phyloP scores from a whole-genome alignment of 2,888 invertebrate genomes.

The Mamestra brassicae region DNA sequence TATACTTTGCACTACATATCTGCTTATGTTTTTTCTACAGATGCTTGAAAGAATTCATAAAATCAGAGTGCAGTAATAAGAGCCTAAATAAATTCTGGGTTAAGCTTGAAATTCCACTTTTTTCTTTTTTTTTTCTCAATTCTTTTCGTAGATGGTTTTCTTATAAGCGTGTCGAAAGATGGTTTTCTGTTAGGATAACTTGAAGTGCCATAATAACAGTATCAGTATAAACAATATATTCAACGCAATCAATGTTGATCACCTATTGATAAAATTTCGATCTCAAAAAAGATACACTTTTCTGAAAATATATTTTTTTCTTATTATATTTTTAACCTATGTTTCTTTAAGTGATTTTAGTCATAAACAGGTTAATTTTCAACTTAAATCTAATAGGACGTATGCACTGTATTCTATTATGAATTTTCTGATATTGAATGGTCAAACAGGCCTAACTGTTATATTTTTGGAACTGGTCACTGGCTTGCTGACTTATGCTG shows the following conservation, averaged over 20 bases:
- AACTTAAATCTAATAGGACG: background rate
- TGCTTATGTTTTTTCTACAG: background rate
- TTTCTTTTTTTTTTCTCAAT: conserved; percentile 6
- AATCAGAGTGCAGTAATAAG: conserved; percentile 9
- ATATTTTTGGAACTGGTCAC: too few relatives aligned
- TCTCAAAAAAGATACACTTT: background rate
- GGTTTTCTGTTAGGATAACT: conserved; percentile 12
- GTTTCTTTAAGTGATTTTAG: background rate
- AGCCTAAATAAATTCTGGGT: conserved; percentile 13
- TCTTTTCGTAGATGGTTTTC: background rate
- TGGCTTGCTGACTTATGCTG: too few relatives aligned
- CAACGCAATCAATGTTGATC: conserved; percentile 1
- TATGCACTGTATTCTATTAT: too few relatives aligned
- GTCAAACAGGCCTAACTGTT: too few relatives aligned
- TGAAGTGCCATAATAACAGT: conserved; percentile 15
- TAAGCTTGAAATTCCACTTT: background rate
- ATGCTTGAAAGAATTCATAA: conserved; percentile 8
- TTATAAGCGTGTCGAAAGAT: background rate
- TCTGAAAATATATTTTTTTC: conserved; percentile 6
- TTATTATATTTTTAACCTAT: background rate
- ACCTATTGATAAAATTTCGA: background rate
- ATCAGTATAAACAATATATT: conserved; percentile 1
- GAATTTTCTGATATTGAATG: too few relatives aligned
- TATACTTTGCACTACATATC: too few relatives aligned
- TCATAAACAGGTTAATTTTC: background rate